Conservation (phyloP, 2,113 vertebrate genomes). For the Hydropotes inermis region DNA sequence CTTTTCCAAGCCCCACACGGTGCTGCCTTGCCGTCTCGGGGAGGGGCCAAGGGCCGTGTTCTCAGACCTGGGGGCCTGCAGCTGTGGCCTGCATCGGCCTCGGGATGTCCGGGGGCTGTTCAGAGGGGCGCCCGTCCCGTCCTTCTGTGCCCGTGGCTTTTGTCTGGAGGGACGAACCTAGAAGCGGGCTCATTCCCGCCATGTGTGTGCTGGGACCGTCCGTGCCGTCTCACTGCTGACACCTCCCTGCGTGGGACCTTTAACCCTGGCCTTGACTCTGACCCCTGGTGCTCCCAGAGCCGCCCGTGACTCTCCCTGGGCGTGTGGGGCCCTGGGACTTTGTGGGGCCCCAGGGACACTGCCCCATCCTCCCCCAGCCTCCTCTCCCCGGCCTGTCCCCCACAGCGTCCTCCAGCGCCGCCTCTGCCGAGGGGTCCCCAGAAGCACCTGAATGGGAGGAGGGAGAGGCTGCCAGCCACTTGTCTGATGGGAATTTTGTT, state of each 20-base stretch:
- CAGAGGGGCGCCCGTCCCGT: fast-evolving
- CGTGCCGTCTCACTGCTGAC: not conserved
- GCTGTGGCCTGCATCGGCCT: not conserved
- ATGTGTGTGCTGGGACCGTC: not conserved
- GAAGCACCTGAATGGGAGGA: not conserved
- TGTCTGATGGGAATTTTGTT: not conserved
- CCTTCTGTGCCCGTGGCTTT: not conserved
- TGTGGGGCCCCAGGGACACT: not conserved
- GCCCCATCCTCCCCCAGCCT: fast-evolving
- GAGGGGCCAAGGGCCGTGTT: not conserved
- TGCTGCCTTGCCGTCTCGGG: fast-evolving
- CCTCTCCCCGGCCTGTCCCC: too few relatives aligned
- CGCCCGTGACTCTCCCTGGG: fast-evolving
- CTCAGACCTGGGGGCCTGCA: not conserved
- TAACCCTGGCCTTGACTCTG: not conserved
- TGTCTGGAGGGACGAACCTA: not conserved
- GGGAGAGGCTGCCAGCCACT: too few relatives aligned
- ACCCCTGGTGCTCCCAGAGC: not conserved
- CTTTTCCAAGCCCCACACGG: fast-evolving
- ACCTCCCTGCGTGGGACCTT: not conserved
- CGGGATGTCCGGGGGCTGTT: fast-evolving
- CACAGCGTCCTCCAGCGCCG: fast-evolving
- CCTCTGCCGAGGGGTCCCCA: not conserved
- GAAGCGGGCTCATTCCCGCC: not conserved
- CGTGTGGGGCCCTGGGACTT: not conserved